Evolutionary conservation across 1,140 invertebrate genomes (phyloP).

Genomic region (Chlorops oryzae): DNA sequence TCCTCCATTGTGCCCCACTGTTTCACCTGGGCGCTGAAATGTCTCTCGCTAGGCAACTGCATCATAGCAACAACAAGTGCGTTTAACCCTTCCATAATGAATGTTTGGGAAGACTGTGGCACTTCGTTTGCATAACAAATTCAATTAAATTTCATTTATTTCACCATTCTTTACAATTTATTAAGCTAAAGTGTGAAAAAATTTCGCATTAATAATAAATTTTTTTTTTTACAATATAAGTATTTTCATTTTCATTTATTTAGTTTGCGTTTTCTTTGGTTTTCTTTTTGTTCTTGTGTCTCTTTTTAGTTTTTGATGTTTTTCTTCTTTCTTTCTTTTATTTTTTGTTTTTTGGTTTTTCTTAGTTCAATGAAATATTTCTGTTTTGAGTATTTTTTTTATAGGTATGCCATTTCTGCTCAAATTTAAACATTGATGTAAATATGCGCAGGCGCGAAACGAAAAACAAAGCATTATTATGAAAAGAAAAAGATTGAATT

Average conservation of each 20-base stretch:
- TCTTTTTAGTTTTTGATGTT: slow-evolving; percentile 25
- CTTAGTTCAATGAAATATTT: slow-evolving; percentile 24
- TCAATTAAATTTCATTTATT: slow-evolving; percentile 47
- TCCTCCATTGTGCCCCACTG: too few relatives aligned
- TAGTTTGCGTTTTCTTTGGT: slow-evolving; percentile 20
- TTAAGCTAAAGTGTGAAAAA: slow-evolving; percentile 49
- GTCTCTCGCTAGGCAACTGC: too few relatives aligned
- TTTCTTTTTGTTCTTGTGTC: slow-evolving; percentile 15
- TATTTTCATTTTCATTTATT: slow-evolving; percentile 21
- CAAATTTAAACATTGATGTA: too few relatives aligned
- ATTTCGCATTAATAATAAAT: slow-evolving; percentile 43
- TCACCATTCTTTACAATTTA: slow-evolving; percentile 47
- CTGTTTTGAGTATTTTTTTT: too few relatives aligned
- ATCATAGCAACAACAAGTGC: too few relatives aligned
- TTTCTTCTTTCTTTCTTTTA: slow-evolving; percentile 18
- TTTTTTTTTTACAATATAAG: slow-evolving; percentile 29
- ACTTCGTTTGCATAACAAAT: slow-evolving; percentile 49
- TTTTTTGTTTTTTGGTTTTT: slow-evolving; percentile 24
- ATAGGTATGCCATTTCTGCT: too few relatives aligned
- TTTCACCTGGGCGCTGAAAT: too few relatives aligned
- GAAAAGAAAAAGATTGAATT: slow-evolving; percentile 38
- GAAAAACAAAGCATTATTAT: slow-evolving; percentile 48
- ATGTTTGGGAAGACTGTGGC: too few relatives aligned
- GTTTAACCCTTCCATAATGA: too few relatives aligned
- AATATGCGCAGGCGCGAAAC: slow-evolving; percentile 43